Base-by-base conservation (phyloP, 2,797 vertebrate genomes). In the Florisuga fusca region DNA sequence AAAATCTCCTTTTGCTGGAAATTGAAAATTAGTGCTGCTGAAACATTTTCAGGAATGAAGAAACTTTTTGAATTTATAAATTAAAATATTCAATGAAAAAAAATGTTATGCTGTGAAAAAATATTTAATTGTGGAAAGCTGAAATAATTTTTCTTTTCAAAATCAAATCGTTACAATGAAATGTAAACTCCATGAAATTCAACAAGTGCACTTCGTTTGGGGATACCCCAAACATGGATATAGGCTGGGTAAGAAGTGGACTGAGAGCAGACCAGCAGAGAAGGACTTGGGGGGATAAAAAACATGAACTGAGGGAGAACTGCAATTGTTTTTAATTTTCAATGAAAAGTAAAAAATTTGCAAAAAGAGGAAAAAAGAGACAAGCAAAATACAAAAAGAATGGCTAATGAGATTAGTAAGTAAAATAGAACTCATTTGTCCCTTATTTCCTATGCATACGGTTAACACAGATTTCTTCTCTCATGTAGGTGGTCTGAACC, bases 331-430 rank as follows among this genome's bases (percentile, higher is more conserved):
- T 91, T 86, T 93, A 94, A 90, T 72, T 77, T 19, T 8, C n/a
- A 79, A 66, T 77, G 50, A 94, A 96, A 94, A 94, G 59, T 50
- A 80, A 92, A 91, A 73, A 76, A 91, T 89, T 93, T 90, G 84
- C 61, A 45, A 84, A 80, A 92, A 59, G 58, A 66, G 77, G 46
- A 67, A 94, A 91, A 95, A 84, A 94, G 77, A 93, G 68, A 50
- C n/a, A 87, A 85, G 72, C 6, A 59, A 80, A 68, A 55, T 90
- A 95, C 87, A 94, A 83, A 96, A 85, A 67, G 89, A 95, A 91
- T 29, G 80, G 45, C 85, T 95, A 96, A 83, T 83, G 51, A 90
- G 76, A 91, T 72, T 64, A 91, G 54, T 63, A 81, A 81, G 79
- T 84, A 54, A 93, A 95, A 93, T 88, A 91, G 90, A 84, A 84